Percentiles rank a stretch among this genome's conserved stretches.
Evolutionary conservation across 2,888 invertebrate genomes (phyloP).

Genomic region (Brachyptera risi): DNA sequence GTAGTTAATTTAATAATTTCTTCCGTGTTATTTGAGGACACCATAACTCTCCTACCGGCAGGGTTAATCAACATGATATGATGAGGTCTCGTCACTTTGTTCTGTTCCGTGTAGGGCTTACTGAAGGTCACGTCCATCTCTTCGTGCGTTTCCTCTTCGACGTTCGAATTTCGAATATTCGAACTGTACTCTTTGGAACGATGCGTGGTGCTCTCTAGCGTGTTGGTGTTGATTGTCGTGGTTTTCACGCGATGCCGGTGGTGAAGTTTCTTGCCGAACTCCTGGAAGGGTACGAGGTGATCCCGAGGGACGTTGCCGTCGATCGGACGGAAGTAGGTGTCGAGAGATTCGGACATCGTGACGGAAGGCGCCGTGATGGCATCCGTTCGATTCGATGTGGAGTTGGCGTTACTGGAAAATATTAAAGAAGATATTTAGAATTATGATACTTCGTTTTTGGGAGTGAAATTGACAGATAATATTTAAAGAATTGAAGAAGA

Average conservation of each 20-base stretch:
- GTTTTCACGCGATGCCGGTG: conserved; percentile 44
- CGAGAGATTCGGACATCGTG: conserved; percentile 56
- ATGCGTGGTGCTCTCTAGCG: conserved; percentile 38
- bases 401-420: neutral
- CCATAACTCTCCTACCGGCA: too few species aligned
- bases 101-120: conserved; percentile 52
- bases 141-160: conserved; percentile 53
- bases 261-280: conserved; percentile 63
- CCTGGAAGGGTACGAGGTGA: conserved; percentile 65
- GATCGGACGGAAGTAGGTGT: conserved; percentile 60
- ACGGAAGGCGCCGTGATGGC: neutral
- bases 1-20: too few species aligned
- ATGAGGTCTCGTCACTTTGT: conserved; percentile 37
- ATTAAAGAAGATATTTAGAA: too few species aligned
- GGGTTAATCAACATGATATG: too few species aligned
- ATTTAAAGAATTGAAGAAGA: too few species aligned
- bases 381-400: neutral
- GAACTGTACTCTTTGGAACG: neutral
- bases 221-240: conserved; percentile 39
- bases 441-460: too few species aligned
- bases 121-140: conserved; percentile 59
- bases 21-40: too few species aligned
- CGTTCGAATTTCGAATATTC: neutral
- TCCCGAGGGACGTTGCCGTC: conserved; percentile 59
- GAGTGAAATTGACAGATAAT: too few species aligned